Base-by-base conservation (phyloP, 2,113 vertebrate genomes). In the Riparia riparia region DNA sequence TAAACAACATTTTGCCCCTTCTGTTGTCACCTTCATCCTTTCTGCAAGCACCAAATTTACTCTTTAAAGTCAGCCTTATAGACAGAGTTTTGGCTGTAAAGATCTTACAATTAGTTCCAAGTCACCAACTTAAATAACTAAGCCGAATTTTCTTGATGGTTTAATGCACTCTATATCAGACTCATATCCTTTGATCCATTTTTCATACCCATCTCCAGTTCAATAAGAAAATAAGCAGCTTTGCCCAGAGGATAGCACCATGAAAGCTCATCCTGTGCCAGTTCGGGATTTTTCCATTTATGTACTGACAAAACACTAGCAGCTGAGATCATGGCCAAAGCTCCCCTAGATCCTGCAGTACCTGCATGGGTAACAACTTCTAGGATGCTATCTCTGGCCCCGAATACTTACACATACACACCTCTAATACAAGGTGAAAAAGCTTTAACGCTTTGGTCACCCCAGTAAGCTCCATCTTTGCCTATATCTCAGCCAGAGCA, bases 361-460 rank as follows among this genome's bases (percentile, higher is more conserved):
- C 4, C 42, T 65, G 51, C 42, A 34, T 0, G 10, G 72, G 7
- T 26, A 82, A 39, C 34, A 65, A 32, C 26, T 45, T 44, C 50
- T 18, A 29, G 25, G 42, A 57, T 11, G 26, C 44, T 21, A 4
- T 14, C 29, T 76, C 37, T 64, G 73, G 21, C 50, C 21, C 20
- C 0, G 0, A n/a, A 16, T 21, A 31, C 21, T 69, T 32, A 56
- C 9, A 29, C 16, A 31, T 0, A 28, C 0, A 5, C 17, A 12
- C 12, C 34, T 61, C 20, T 50, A 66, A 76, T 0, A 25, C 1
- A 22, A 41, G 1, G 2, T 8, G 25, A 31, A 37, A 66, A 57
- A 58, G 45, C 45, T 60, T 61, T 44, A 85, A 34, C 8, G 4
- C 49, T 76, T 24, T 25, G 17, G 29, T 57, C 17, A 56, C 47